A percentile compares a stretch with the other conserved stretches of the same genome.
These are phyloP conservation scores for Odontomachus brunneus DNA, from an alignment of 1,140 invertebrate species.

Conservation along the genomic window DNA sequence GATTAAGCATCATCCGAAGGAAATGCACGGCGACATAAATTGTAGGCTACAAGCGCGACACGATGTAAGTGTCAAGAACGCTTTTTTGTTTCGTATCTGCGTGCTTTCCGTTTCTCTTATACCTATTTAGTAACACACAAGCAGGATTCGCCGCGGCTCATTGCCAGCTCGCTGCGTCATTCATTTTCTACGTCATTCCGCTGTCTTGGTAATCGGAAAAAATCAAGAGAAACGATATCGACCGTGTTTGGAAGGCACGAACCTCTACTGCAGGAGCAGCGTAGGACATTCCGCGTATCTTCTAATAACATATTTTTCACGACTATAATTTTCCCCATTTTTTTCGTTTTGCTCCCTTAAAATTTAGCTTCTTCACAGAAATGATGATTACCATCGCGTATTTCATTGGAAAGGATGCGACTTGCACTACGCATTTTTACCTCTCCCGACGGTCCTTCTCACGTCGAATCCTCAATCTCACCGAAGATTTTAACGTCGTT, in stretches of 20 bases:
- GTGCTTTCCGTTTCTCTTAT: slow-evolving; percentile 2
- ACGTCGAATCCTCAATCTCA: slow-evolving; percentile 3
- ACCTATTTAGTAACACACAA: slow-evolving; percentile 11
- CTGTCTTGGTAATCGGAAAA: not conserved
- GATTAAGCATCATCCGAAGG: slow-evolving; percentile 58
- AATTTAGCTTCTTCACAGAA: no score
- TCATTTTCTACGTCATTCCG: not conserved
- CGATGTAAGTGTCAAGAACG: slow-evolving; percentile 40
- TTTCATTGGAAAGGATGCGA: no score
- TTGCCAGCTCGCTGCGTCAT: not conserved
- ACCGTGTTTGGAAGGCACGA: not conserved
- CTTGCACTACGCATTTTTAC: no score
- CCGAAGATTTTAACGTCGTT: not conserved
- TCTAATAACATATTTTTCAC: no score
- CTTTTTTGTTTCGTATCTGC: slow-evolving; percentile 40
- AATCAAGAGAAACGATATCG: not conserved
- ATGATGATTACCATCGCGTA: no score
- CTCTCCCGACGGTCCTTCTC: not conserved
- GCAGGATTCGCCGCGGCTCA: slow-evolving; percentile 11
- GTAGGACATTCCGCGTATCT: no score
- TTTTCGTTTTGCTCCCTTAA: no score
- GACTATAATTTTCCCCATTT: no score
- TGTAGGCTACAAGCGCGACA: slow-evolving; percentile 1
- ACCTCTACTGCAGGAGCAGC: no score
- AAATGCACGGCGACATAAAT: slow-evolving; percentile 57